These are phyloP conservation scores for Phalacrocorax brasilianus DNA, from an alignment of 2,113 vertebrate genomes.

Conservation along the genomic window DNA sequence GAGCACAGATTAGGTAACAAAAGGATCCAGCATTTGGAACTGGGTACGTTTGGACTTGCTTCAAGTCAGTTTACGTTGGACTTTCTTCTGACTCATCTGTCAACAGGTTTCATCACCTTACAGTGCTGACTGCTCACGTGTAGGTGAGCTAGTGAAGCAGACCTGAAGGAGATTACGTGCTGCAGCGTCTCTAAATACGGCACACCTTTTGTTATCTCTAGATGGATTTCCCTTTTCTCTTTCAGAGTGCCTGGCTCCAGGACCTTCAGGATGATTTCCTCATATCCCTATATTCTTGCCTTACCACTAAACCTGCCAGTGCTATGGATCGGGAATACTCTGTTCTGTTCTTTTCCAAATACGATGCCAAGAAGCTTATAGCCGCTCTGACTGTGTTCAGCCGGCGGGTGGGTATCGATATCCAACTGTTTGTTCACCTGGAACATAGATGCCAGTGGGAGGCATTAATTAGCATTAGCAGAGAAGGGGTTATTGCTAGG, in stretches of 20 bases:
- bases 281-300: conserved; percentile 24
- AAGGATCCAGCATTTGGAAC: background rate
- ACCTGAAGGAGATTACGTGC: background rate
- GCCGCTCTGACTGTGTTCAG: too few relatives aligned
- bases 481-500: too few relatives aligned
- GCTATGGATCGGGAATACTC: background rate
- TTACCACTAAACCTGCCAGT: background rate
- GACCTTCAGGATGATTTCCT: conserved; percentile 43
- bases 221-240: background rate
- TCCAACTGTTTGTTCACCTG: too few relatives aligned
- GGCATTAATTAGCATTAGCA: too few relatives aligned
- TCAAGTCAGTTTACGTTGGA: background rate
- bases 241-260: conserved; percentile 25
- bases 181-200: background rate
- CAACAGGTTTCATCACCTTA: background rate
- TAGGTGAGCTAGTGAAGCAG: background rate
- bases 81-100: background rate
- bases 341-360: background rate
- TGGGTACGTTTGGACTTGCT: background rate
- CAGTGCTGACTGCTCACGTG: background rate
- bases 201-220: background rate
- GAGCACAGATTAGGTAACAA: background rate
- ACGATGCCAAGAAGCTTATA: too few relatives aligned
- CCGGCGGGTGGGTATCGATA: too few relatives aligned
- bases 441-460: too few relatives aligned